Conservation (phyloP, 1,140 invertebrate species). For the Papilio glaucus region DNA sequence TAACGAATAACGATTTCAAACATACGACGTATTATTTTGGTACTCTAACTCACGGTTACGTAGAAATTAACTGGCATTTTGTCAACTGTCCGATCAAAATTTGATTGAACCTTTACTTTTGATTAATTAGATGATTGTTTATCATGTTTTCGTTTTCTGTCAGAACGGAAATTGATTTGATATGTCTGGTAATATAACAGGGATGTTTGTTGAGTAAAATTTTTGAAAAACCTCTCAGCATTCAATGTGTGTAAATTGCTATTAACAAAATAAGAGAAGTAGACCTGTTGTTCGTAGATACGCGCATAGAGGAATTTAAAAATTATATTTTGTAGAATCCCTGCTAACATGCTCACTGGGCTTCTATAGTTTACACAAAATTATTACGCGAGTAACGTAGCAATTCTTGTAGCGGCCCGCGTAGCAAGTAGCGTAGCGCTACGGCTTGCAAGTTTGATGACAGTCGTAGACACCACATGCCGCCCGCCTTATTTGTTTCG, state of each 20-base stretch:
- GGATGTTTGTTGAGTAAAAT: no score
- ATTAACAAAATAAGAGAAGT: background rate
- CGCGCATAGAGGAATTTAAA: background rate
- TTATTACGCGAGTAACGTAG: constrained; percentile 22
- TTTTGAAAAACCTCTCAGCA: no score
- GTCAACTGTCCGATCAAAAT: no score
- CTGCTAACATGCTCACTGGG: constrained; percentile 18
- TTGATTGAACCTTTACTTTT: no score
- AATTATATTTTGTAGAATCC: constrained; percentile 14
- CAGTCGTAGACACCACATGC: constrained; percentile 64
- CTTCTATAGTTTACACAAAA: constrained; percentile 30
- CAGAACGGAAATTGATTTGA: no score
- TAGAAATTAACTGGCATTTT: no score
- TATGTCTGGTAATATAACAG: no score
- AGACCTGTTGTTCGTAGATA: background rate
- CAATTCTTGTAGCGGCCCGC: constrained; percentile 18
- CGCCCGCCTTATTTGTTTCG: constrained; percentile 58
- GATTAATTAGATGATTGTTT: no score
- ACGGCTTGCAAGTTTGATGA: constrained; percentile 71
- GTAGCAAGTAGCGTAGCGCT: constrained; percentile 45
- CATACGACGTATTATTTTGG: no score
- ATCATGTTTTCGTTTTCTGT: no score
- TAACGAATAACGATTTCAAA: no score
- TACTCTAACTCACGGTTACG: no score
- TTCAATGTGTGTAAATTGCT: background rate